Base-by-base conservation (phyloP, 2,113 vertebrate species). In the Antennarius striatus region DNA sequence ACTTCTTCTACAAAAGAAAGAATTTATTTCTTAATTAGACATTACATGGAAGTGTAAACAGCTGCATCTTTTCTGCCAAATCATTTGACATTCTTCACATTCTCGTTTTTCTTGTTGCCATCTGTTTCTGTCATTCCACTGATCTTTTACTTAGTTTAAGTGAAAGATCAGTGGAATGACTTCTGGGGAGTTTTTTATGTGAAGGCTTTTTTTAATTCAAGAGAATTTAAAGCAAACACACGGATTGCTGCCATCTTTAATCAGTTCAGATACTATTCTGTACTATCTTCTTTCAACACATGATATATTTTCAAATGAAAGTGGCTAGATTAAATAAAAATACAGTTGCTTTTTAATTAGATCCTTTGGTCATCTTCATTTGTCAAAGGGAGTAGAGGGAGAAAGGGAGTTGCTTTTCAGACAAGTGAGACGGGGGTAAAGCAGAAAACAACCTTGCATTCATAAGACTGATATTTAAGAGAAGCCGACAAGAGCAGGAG, bases 1-100 rank as follows among this genome's bases (percentile, higher is more conserved):
- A 4, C 1, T 36, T 36, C 32, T 36, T 36, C 1, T 3, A 36
- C 32, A 1, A 36, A 36, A 36, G 3, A 36, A 46, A 16, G 7
- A 30, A 49, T 16, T 15, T 1, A 40, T 46, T 59, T 30, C 30
- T 11, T 11, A 14, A 42, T 4, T 10, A 13, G 15, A 32, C 12
- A 57, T 29, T 3, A 15, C 47, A 58, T 40, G n/a, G 40, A 57
- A 15, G n/a, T 58, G 39, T 40, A 52, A 73, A 64, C 81, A 77
- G 85, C 71, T 76, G 73, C 56, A 54, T 63, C 16, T 51, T 72
- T 72, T 82, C 53, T 56, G 39, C 36, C 36, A 17, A 66, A 79
- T 60, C 13, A 55, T 73, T 67, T 55, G 12, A 15, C 50, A 75
- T 85, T 69, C 48, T 54, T 56, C 10, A 36, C 48, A 76, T 80